phyloP scores from a whole-genome alignment of 2,113 vertebrate species.

The Labeo catla region DNA sequence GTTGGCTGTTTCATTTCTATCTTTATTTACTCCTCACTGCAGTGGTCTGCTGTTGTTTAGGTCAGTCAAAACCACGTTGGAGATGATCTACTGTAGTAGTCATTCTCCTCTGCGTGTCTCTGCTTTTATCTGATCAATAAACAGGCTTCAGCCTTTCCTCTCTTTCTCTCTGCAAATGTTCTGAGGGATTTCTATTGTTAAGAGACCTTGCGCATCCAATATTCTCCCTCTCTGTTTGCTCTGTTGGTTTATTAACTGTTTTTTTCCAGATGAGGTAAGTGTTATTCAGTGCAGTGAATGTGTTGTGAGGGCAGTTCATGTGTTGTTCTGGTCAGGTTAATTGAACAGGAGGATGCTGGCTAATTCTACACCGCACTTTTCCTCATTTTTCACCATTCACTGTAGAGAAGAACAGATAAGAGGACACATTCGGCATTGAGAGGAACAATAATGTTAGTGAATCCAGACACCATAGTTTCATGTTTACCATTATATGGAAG shows the following conservation, averaged over 20 bases:
- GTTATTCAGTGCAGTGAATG: slow-evolving; percentile 39
- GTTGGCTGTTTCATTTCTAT: slow-evolving; percentile 7
- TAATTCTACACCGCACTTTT: neutral
- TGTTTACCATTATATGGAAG: neutral
- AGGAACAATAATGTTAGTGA: neutral
- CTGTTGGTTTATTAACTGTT: slow-evolving; percentile 40
- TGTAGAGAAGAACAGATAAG: slow-evolving; percentile 2
- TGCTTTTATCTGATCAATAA: slow-evolving; percentile 72
- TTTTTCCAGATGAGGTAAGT: slow-evolving; percentile 27
- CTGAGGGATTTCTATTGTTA: slow-evolving; percentile 34
- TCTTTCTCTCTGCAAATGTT: slow-evolving; percentile 24
- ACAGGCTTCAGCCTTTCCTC: slow-evolving; percentile 44
- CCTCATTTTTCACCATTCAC: slow-evolving; percentile 4
- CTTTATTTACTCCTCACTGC: slow-evolving; percentile 52
- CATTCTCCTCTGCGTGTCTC: slow-evolving; percentile 59
- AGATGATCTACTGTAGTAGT: slow-evolving; percentile 51
- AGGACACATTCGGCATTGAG: neutral
- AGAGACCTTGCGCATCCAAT: slow-evolving; percentile 9
- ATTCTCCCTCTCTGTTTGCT: slow-evolving; percentile 20
- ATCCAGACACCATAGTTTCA: neutral
- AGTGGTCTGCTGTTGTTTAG: slow-evolving; percentile 22
- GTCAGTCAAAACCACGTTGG: slow-evolving; percentile 52
- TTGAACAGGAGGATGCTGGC: slow-evolving; percentile 4
- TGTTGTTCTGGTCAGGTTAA: slow-evolving; percentile 12
- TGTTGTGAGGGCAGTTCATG: neutral